Conservation (phyloP, 2,113 vertebrate species). For the Astur gentilis region DNA sequence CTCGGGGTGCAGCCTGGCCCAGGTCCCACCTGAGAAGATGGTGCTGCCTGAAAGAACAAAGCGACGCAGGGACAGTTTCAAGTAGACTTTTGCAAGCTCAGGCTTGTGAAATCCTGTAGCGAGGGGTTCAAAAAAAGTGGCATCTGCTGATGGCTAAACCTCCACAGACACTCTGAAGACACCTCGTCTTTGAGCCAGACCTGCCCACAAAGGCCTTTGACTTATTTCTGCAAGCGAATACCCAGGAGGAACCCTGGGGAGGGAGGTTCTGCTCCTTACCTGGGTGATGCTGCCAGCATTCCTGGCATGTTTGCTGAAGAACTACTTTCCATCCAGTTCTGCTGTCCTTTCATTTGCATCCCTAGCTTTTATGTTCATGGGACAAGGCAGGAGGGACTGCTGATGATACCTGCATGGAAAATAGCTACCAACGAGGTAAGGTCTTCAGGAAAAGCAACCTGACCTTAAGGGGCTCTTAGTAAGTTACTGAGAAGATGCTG, state of each 20-base stretch:
- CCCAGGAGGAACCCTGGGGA: neutral
- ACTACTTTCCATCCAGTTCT: neutral
- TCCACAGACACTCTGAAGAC: neutral
- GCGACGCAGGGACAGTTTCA: neutral
- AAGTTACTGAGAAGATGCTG: neutral
- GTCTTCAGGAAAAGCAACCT: neutral
- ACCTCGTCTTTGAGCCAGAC: fast-evolving
- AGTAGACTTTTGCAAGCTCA: neutral
- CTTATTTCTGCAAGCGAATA: neutral
- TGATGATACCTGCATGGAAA: neutral
- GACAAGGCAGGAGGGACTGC: neutral
- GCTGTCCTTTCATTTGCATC: neutral
- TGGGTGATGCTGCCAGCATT: neutral
- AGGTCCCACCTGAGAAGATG: neutral
- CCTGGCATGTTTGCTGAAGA: neutral
- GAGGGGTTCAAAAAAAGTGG: neutral
- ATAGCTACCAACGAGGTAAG: neutral
- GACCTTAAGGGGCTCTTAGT: neutral
- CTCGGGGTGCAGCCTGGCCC: neutral
- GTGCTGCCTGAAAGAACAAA: neutral
- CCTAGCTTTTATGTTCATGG: fast-evolving
- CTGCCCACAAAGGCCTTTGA: neutral
- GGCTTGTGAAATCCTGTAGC: neutral
- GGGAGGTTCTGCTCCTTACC: neutral
- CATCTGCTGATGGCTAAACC: neutral